These are phyloP conservation scores for Acanthopagrus latus DNA, from an alignment of 2,797 vertebrate species.

Conservation along the genomic window DNA sequence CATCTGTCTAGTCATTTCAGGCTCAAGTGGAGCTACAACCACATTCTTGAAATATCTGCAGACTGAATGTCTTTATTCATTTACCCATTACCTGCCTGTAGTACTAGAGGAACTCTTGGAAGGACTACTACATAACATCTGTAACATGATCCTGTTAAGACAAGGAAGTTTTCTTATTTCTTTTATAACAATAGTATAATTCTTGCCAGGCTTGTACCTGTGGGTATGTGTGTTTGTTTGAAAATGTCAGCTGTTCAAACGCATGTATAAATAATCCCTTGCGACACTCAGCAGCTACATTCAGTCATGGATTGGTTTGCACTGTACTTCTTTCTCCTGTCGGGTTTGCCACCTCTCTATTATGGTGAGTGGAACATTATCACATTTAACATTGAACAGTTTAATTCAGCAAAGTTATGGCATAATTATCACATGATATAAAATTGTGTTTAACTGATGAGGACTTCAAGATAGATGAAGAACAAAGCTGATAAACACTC, in stretches of 20 bases:
- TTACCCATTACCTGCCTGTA: too few species aligned
- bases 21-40: not conserved
- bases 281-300: slow-evolving; percentile 4
- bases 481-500: not conserved
- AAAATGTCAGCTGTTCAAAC: not conserved
- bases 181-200: slow-evolving; percentile 37
- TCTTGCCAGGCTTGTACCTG: not conserved
- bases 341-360: slow-evolving; percentile 3
- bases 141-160: slow-evolving; percentile 35
- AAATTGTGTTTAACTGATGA: not conserved
- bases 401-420: not conserved
- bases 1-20: slow-evolving; percentile 16
- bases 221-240: not conserved
- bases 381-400: not conserved
- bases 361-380: slow-evolving; percentile 52
- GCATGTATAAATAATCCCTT: not conserved
- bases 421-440: not conserved
- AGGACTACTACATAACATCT: not conserved
- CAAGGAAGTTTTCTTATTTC: not conserved
- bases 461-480: not conserved
- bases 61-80: too few species aligned
- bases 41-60: slow-evolving; percentile 34
- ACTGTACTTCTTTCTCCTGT: slow-evolving; percentile 22
- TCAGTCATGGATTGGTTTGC: slow-evolving; percentile 44
- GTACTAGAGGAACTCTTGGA: too few species aligned